phyloP scores from a whole-genome alignment of 2,797 vertebrate species.

The Schizopygopsis malacanthus region DNA sequence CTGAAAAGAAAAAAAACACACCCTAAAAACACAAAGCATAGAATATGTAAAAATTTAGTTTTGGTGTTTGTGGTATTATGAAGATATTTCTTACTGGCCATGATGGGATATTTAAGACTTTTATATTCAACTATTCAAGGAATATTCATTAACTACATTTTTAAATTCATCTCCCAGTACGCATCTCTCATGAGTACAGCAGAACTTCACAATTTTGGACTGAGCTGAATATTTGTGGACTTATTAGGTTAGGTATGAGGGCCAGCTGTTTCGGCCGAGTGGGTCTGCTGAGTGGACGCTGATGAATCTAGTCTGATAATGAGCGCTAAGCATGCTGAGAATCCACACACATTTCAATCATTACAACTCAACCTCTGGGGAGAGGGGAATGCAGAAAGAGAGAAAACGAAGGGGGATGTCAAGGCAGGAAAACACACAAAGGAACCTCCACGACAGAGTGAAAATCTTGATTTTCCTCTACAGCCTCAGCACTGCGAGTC shows the following conservation, averaged over 20 bases:
- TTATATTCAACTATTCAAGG: neutral
- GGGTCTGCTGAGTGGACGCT: slow-evolving; percentile 56
- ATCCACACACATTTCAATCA: slow-evolving; percentile 64
- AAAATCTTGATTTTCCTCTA: slow-evolving; percentile 20
- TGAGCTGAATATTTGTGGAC: slow-evolving; percentile 50
- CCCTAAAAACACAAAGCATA: neutral
- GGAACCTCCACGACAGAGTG: neutral
- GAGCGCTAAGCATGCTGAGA: slow-evolving; percentile 60
- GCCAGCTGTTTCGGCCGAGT: slow-evolving; percentile 53
- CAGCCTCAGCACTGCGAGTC: neutral
- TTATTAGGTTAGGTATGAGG: slow-evolving; percentile 55
- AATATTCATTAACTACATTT: slow-evolving; percentile 14
- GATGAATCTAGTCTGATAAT: slow-evolving; percentile 62
- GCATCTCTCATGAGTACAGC: slow-evolving; percentile 11
- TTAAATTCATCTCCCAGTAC: slow-evolving; percentile 15
- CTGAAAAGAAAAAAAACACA: neutral
- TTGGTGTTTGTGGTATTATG: neutral
- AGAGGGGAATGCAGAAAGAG: slow-evolving; percentile 7
- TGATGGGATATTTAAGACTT: neutral
- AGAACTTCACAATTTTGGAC: slow-evolving; percentile 39
- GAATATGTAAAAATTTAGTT: neutral
- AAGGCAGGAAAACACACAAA: slow-evolving; percentile 14
- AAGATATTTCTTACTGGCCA: neutral
- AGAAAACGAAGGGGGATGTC: neutral
- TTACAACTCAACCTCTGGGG: slow-evolving; percentile 33